phyloP scores from a whole-genome alignment of 1,140 invertebrate species.

The Drosophila repleta region DNA sequence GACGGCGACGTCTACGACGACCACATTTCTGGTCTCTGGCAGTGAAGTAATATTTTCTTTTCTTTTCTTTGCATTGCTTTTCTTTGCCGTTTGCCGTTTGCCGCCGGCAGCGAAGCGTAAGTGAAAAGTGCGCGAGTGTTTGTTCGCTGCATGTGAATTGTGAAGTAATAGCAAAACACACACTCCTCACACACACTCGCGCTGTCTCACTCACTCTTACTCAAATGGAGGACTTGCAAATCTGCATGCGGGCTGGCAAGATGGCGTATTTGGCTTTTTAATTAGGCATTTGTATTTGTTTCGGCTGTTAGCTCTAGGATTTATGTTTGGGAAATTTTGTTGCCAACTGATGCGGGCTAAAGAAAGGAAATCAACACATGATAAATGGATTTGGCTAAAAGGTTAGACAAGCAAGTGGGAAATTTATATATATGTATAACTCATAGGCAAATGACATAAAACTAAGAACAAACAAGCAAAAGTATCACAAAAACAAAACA shows the following conservation, averaged over 20 bases:
- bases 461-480: constrained; percentile 16
- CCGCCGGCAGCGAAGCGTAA: constrained; percentile 66
- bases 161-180: constrained; percentile 60
- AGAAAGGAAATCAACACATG: neutral
- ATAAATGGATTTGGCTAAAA: constrained; percentile 21
- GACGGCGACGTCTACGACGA: constrained; percentile 14
- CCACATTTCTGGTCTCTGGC: constrained; percentile 74
- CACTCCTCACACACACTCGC: neutral
- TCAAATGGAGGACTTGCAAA: constrained; percentile 70
- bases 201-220: neutral
- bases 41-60: constrained; percentile 79
- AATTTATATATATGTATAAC: neutral
- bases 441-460: neutral
- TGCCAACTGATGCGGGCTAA: constrained; percentile 6
- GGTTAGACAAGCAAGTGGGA: constrained; percentile 1
- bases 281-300: constrained; percentile 42
- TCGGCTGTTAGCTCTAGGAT: constrained; percentile 28
- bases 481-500: constrained; percentile 18
- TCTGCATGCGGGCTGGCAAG: constrained; percentile 55
- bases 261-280: constrained; percentile 59
- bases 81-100: constrained; percentile 46
- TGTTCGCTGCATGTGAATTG: constrained; percentile 35
- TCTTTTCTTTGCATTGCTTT: constrained; percentile 29
- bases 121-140: constrained; percentile 57
- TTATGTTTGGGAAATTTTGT: constrained; percentile 50